These are phyloP conservation scores for Xanthia togata DNA, from an alignment of 2,888 invertebrate species.

Conservation along the genomic window DNA sequence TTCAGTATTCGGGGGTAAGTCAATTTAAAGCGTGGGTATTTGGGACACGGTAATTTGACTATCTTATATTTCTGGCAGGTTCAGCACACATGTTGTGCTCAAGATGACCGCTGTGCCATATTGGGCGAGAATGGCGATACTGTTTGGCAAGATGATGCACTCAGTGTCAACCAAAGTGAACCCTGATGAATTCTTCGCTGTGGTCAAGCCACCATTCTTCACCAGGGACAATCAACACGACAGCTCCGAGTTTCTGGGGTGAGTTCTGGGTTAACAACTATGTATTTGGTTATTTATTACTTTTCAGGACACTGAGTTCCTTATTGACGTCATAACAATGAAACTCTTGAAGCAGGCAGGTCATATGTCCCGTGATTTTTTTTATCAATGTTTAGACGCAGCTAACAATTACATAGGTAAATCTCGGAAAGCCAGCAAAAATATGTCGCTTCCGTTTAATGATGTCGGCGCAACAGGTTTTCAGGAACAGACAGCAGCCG, in stretches of 20 bases:
- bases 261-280: conserved; percentile 67
- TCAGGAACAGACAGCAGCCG: neutral
- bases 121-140: conserved; percentile 92
- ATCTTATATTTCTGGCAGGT: conserved; percentile 81
- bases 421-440: neutral
- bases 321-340: neutral
- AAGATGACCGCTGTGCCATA: conserved; percentile 89
- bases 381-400: neutral
- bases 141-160: conserved; percentile 94
- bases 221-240: conserved; percentile 95
- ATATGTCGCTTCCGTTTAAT: neutral
- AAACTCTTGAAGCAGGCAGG: neutral
- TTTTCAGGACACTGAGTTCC: neutral
- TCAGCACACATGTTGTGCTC: conserved; percentile 92
- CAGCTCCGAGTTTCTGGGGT: conserved; percentile 96
- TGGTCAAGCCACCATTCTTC: conserved; percentile 94
- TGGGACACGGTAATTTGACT: neutral
- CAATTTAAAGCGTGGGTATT: neutral
- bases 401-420: neutral
- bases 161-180: conserved; percentile 92
- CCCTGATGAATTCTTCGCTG: conserved; percentile 93
- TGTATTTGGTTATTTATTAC: neutral
- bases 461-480: neutral
- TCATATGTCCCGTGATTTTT: neutral
- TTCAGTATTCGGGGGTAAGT: too few species aligned